Percentiles rank a stretch among this genome's conserved stretches.
Evolutionary conservation across 2,888 invertebrate genomes (phyloP).

Genomic region (Cheilosia vernalis): DNA sequence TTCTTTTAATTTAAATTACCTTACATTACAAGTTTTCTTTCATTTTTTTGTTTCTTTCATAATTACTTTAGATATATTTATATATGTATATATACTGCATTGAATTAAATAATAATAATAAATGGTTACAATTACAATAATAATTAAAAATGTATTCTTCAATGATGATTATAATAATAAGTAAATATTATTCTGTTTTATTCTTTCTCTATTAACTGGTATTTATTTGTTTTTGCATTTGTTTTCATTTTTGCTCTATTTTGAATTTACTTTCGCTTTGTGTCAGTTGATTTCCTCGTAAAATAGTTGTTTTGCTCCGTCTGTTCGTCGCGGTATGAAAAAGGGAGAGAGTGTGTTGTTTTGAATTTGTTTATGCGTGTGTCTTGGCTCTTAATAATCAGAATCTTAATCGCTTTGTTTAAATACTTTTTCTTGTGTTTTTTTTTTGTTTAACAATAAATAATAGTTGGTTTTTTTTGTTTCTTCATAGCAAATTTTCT

Average conservation of each 20-base stretch:
- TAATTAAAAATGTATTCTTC: constrained; percentile 67
- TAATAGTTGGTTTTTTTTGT: constrained; percentile 49
- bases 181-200: constrained; percentile 56
- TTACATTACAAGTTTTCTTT: constrained; percentile 65
- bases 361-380: constrained; percentile 39
- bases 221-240: background rate
- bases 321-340: constrained; percentile 27
- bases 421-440: constrained; percentile 26
- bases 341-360: constrained; percentile 52
- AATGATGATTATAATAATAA: constrained; percentile 69
- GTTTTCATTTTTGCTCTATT: constrained; percentile 27
- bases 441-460: constrained; percentile 62
- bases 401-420: constrained; percentile 46
- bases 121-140: constrained; percentile 70
- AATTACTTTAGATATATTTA: constrained; percentile 73
- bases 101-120: constrained; percentile 73
- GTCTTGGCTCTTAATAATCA: constrained; percentile 58
- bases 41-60: constrained; percentile 49
- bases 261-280: constrained; percentile 21
- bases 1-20: constrained; percentile 75
- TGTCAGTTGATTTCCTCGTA: constrained; percentile 60
- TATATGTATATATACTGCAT: constrained; percentile 73
- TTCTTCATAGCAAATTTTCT: constrained; percentile 35
- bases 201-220: constrained; percentile 20
- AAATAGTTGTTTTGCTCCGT: constrained; percentile 44